Evolutionary conservation across 2,113 vertebrate genomes (phyloP), one percentile per base, ranked within the genome.

Genomic region (Trogon surrucura): DNA sequence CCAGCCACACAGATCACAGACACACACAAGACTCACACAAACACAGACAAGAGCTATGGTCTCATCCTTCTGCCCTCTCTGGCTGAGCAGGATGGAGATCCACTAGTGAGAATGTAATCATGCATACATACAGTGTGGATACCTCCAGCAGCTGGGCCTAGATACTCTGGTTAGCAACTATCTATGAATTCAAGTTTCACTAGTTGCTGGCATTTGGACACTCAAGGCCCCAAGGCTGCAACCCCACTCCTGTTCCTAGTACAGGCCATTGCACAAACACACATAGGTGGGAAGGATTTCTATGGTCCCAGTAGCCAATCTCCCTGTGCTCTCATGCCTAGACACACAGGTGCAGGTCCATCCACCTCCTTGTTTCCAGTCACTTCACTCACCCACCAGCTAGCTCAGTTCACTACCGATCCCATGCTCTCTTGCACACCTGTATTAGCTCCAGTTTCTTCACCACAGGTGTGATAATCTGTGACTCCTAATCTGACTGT

Each of bases 191-290:
- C 6, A 38, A 65, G 13, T 34, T 32, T 66, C 26, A 38, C 7
- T 30, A 62, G 27, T 18, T 85, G 19, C 19, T 48, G 20, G 3
- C 9, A 77, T 2, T 16, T 62, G 26, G 23, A 50, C 13, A 48
- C 20, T 57, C 1, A 23, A 50, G 21, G 1, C 13, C 2, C 7
- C 3, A 1, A 48, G 11, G 5, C n/a, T 44, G 5, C 6, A 34
- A 12, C 30, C 11, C 5, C 5, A 56, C 16, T 47, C 16, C 10
- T 44, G 10, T 53, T 64, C n/a, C 30, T 75, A 11, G 27, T 47
- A 71, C 5, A 85, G 22, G 9, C 5, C 1, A 4, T 38, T 79
- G n/a, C 16, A 60, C 20, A n/a, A n/a, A 66, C 5, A 48, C 16
- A 45, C 6, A 65, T 4, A 77, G 10, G 1, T 60, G 16, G 6